Evolutionary conservation across 1,140 invertebrate genomes (phyloP).

Genomic region (Neodiprion virginianus): DNA sequence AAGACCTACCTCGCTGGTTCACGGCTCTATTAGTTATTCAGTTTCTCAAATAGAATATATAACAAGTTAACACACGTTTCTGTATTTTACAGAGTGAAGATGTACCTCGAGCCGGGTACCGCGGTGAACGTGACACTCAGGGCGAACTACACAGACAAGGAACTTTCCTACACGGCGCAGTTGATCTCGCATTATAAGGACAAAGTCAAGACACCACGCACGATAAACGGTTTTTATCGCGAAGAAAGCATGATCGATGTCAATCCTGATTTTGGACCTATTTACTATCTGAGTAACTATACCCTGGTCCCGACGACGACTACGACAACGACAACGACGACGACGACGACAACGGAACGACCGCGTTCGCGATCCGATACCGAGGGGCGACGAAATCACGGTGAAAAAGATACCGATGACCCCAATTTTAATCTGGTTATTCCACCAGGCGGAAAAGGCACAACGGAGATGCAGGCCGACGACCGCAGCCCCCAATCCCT

Average conservation of each 20-base stretch:
- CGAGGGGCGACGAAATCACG: conserved; percentile 20
- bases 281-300: conserved; percentile 77
- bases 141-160: conserved; percentile 74
- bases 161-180: conserved; percentile 75
- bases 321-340: conserved; percentile 74
- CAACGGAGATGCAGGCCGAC: conserved; percentile 46
- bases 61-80: neutral
- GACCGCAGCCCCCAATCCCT: conserved; percentile 49
- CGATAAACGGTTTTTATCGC: conserved; percentile 65
- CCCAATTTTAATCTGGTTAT: conserved; percentile 46
- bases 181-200: conserved; percentile 76
- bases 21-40: neutral
- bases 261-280: conserved; percentile 70
- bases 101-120: conserved; percentile 73
- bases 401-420: conserved; percentile 25
- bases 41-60: too few relatives aligned
- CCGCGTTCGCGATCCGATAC: conserved; percentile 22
- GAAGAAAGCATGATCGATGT: conserved; percentile 74
- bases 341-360: conserved; percentile 68
- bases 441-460: conserved; percentile 39
- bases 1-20: neutral
- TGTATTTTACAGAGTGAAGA: conserved; percentile 61
- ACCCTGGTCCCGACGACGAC: conserved; percentile 79
- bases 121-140: conserved; percentile 79
- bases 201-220: conserved; percentile 55